Evolutionary conservation across 1,140 invertebrate species (phyloP).

Genomic region (Mylabris phalerata): DNA sequence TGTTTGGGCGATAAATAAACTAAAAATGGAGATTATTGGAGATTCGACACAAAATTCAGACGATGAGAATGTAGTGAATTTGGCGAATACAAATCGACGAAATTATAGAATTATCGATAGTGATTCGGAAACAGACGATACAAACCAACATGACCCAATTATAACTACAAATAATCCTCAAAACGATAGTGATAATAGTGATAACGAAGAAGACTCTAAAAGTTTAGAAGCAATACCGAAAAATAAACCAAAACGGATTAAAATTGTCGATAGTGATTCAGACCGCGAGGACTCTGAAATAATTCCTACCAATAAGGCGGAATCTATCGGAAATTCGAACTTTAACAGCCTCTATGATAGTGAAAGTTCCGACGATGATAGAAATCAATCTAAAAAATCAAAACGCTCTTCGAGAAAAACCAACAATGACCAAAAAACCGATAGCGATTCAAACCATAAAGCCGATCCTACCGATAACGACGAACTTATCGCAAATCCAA

Average conservation of each 20-base stretch:
- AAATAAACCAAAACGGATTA: too few relatives aligned
- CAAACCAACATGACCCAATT: not conserved
- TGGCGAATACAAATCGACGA: conserved; percentile 1
- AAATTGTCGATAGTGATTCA: too few relatives aligned
- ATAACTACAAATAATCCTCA: not conserved
- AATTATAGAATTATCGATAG: conserved; percentile 21
- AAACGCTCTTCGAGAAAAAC: too few relatives aligned
- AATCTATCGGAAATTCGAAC: too few relatives aligned
- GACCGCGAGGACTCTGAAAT: too few relatives aligned
- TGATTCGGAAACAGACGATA: conserved; percentile 21
- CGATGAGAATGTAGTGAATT: conserved; percentile 7
- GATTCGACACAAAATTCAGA: not conserved
- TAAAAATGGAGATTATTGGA: conserved; percentile 2
- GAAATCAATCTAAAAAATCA: too few relatives aligned
- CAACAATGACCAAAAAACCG: not conserved
- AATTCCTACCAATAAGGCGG: too few relatives aligned
- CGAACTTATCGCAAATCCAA: not conserved
- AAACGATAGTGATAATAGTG: too few relatives aligned
- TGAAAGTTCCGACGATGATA: too few relatives aligned
- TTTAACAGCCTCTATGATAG: too few relatives aligned
- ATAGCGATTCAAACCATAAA: conserved; percentile 10
- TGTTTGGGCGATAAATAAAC: not conserved
- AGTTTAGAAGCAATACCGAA: too few relatives aligned
- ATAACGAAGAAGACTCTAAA: too few relatives aligned
- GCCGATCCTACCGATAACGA: conserved; percentile 10